Conservation (phyloP, 1,140 invertebrate genomes). For the Andrena cerasifolii region DNA sequence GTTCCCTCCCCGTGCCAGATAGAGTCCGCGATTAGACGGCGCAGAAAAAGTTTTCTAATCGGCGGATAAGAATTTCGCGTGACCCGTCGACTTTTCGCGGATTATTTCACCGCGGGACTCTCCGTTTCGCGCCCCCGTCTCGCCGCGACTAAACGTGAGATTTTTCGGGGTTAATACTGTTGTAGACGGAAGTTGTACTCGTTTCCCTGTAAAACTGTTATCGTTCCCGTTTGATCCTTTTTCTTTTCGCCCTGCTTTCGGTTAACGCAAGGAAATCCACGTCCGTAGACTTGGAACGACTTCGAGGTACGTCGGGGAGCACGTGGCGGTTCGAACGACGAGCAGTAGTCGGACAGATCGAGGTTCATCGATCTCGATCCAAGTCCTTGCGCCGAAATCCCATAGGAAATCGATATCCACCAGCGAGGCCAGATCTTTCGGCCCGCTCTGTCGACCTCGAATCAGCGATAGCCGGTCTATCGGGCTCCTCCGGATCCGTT, state of each 20-base stretch:
- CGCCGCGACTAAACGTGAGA: neutral
- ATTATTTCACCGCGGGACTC: constrained; percentile 25
- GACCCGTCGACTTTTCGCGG: constrained; percentile 31
- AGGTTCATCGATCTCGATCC: no score
- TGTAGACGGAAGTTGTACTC: constrained; percentile 12
- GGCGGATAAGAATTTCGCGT: constrained; percentile 47
- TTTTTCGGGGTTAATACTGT: constrained; percentile 7
- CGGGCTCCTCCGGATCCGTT: constrained; percentile 21
- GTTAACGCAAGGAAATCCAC: no score
- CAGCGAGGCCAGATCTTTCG: neutral
- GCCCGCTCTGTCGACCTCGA: neutral
- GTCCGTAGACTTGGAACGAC: no score
- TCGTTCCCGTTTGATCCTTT: neutral
- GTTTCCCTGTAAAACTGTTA: constrained; percentile 3
- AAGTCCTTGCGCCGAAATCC: neutral
- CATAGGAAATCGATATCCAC: no score
- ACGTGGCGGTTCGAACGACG: no score
- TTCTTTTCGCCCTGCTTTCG: neutral
- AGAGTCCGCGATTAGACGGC: constrained; percentile 32
- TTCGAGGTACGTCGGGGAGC: no score
- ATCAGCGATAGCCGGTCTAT: neutral
- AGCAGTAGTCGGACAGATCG: no score
- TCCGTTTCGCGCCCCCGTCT: neutral
- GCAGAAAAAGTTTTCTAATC: constrained; percentile 49
- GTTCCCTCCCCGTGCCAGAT: constrained; percentile 22